Base-by-base conservation (phyloP, 2,888 invertebrate genomes). In the Calameuta idolon region DNA sequence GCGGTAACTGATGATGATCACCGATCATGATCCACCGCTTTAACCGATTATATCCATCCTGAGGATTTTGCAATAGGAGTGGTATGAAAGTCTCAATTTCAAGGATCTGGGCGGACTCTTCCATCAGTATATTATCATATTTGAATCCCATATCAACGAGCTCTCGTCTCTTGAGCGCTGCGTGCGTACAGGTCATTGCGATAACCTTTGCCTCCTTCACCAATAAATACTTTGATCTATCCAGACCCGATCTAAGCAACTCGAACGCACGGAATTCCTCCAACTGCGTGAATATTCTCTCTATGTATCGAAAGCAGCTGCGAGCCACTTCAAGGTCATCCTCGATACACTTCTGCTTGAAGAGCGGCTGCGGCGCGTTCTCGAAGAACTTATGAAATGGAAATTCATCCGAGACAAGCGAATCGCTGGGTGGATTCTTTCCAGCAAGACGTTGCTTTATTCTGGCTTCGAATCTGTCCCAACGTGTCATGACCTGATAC, bases 21-120 rank as follows among this genome's bases (percentile, higher is more conserved):
- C 99, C 99, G 88, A 99, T 99, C 99, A 99, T 99, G 86, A 99
- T 99, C 99, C 99, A 99, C 30, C 99, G 94, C 92, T 99, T 99
- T 80, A 99, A 93, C 0, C 99, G 94, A 89, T 98, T 99, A 84
- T 95, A 96, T 0, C 98, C 99, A 90, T 99, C 98, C 91, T 98
- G 96, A 0, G 99, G 99, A 92, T 99, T 99, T 93, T 99, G 99
- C n/a, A 99, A 94, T 3, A 99, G 93, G 23, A 99, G 93, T 0
- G 99, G 99, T 86, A 99, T 99, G 91, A 99, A 99, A 0, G 99
- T 99, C 92, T 99, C 99, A 81, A 99, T 99, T 92, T 99, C 99
- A 69, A 99, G 93, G 88, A 99, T 99, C 92, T 99, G 99, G 0
- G 99, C 99, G 0, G 99, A 95, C 92, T 99, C 99, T 92, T 99